These are phyloP conservation scores for Acleris laterana DNA, from an alignment of 2,888 invertebrate genomes.

Conservation along the genomic window DNA sequence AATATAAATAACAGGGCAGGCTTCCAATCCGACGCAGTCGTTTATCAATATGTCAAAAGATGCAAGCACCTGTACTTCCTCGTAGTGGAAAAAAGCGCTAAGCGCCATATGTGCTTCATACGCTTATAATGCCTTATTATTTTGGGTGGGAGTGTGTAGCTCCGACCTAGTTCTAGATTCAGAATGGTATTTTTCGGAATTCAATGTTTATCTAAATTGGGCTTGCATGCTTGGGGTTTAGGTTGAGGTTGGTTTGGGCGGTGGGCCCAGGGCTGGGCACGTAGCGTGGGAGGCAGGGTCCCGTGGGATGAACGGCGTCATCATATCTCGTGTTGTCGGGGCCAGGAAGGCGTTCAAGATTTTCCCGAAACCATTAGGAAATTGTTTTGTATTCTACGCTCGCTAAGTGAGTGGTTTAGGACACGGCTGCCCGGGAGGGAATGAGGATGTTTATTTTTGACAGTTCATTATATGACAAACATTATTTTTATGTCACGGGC, in stretches of 20 bases:
- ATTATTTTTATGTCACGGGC: too few relatives aligned
- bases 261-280: slow-evolving; percentile 4
- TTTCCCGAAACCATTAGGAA: slow-evolving; percentile 35
- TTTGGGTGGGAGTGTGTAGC: background rate
- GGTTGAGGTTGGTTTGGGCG: slow-evolving; percentile 5
- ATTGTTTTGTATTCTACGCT: slow-evolving; percentile 31
- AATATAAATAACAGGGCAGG: slow-evolving; percentile 27
- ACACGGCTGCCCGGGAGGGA: slow-evolving; percentile 2
- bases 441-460: background rate
- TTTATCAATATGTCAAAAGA: slow-evolving; percentile 35
- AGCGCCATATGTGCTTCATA: too few relatives aligned
- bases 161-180: slow-evolving; percentile 33
- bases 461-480: background rate
- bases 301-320: slow-evolving; percentile 22
- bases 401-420: slow-evolving; percentile 3
- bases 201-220: background rate
- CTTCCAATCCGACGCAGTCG: slow-evolving; percentile 23
- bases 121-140: too few relatives aligned
- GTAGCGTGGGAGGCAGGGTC: slow-evolving; percentile 25
- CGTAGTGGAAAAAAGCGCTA: too few relatives aligned
- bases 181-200: slow-evolving; percentile 19
- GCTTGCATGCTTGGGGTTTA: background rate
- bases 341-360: slow-evolving; percentile 26
- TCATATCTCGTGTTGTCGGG: slow-evolving; percentile 34
- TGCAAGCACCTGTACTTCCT: slow-evolving; percentile 16